Evolutionary conservation across 2,888 invertebrate genomes (phyloP), one percentile per base, ranked within the genome.

Genomic region (Epinotia brunnichana): DNA sequence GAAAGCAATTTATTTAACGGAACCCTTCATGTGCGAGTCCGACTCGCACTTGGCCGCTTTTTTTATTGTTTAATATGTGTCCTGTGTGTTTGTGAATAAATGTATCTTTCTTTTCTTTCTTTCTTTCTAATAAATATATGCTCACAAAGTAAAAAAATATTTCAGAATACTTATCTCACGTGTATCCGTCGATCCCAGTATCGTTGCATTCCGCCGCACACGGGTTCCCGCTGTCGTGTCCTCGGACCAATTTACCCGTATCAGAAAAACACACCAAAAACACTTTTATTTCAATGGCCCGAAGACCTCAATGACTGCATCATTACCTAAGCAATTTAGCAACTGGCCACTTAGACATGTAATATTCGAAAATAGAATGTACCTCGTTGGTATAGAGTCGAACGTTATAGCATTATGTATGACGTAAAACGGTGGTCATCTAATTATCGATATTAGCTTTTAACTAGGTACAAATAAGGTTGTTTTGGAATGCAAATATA

Each of bases 191-290:
- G 81, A 81, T 81, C 81, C 80, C 80, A 60, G 81, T 82, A 83
- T 86, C 88, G 86, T 88, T 89, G 90, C 90, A 89, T 90, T 89
- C 89, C 90, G 87, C 86, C 88, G 88, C 90, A 90, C 89, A 85
- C 89, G 87, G 86, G 83, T 85, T 85, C 87, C 85, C 83, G 84
- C 86, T 88, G 87, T 87, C 88, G 81, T 84, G 85, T 83, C 80
- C 78, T 77, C 77, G 74, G 53, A 72, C 84, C 76, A 82, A 76
- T 75, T 76, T 75, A 57, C 19, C 39, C 2, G 11, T 54, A 70
- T 73, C 73, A 15, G 11, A n/a, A 13, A 54, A 44, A 51, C 69
- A 54, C 7, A 10, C 24, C 0, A 82, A 78, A 79, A 71, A 73
- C 57, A 41, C 3, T 19, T 17, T 17, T 70, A 70, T 51, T 13